Evolutionary conservation across 2,888 invertebrate genomes (phyloP).

Genomic region (Hemithea aestivaria): DNA sequence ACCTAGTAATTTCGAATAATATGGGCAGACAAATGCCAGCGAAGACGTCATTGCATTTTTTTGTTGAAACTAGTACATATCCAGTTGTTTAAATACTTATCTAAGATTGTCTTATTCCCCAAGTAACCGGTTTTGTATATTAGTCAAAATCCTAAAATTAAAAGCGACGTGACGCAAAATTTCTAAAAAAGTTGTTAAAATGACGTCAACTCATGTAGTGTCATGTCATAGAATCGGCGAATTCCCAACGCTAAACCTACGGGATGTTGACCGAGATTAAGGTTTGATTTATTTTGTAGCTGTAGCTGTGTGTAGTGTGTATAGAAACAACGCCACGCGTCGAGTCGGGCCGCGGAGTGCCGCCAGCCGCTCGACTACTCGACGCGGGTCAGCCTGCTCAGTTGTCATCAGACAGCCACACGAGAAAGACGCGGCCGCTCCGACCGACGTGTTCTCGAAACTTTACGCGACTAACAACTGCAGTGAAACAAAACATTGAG

Average conservation of each 20-base stretch:
- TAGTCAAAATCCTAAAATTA: too few relatives aligned
- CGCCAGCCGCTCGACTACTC: constrained; percentile 29
- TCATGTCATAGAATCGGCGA: constrained; percentile 1
- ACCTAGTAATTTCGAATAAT: too few relatives aligned
- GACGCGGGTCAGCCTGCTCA: constrained; percentile 30
- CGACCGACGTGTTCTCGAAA: constrained; percentile 72
- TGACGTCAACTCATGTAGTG: not conserved
- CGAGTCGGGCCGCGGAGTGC: not conserved
- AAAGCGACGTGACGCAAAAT: too few relatives aligned
- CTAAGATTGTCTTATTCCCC: too few relatives aligned
- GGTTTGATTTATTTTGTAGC: constrained; percentile 16
- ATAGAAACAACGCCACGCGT: constrained; percentile 43
- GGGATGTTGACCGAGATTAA: constrained; percentile 24
- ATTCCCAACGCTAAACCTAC: constrained; percentile 14
- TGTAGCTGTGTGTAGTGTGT: constrained; percentile 4
- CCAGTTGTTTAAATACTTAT: too few relatives aligned
- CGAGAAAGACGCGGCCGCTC: constrained; percentile 72
- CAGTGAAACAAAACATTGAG: constrained; percentile 55
- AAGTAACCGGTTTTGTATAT: too few relatives aligned
- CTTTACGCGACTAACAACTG: constrained; percentile 73
- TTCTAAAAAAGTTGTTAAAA: not conserved
- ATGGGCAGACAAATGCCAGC: too few relatives aligned
- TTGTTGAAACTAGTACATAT: too few relatives aligned
- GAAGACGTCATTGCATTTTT: too few relatives aligned
- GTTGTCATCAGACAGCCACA: constrained; percentile 67